phyloP scores from a whole-genome alignment of 2,113 vertebrate species.

The Sprattus sprattus region DNA sequence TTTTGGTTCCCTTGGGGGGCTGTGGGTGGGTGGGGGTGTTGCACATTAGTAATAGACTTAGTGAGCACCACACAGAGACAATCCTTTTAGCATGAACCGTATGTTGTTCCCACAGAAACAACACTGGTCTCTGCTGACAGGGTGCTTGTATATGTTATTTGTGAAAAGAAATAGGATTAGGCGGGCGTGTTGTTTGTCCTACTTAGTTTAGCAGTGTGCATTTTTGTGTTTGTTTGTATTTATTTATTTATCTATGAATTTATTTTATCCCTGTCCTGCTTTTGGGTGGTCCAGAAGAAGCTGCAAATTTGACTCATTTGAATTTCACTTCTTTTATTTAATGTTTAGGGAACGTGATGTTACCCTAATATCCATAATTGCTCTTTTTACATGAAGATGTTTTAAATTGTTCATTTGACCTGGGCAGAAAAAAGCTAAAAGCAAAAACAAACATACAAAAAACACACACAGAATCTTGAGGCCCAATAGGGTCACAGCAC shows the following conservation, averaged over 20 bases:
- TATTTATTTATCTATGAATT: not conserved
- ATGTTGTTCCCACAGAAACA: not conserved
- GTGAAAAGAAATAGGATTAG: slow-evolving; percentile 23
- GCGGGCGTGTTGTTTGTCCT: slow-evolving; percentile 1
- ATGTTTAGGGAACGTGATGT: not conserved
- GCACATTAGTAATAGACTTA: slow-evolving; percentile 31
- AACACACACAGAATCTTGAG: not conserved
- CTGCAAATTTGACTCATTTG: not conserved
- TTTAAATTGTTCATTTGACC: not conserved
- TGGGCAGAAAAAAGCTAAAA: not conserved
- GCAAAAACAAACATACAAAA: not conserved
- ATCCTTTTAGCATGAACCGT: slow-evolving; percentile 16
- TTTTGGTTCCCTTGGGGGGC: not conserved
- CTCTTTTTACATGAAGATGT: not conserved
- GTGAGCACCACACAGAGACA: slow-evolving; percentile 23
- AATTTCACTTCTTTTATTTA: not conserved
- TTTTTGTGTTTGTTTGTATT: not conserved
- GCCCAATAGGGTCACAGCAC: no score
- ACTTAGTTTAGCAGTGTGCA: slow-evolving; percentile 4
- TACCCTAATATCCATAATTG: not conserved
- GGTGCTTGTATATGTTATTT: slow-evolving; percentile 6
- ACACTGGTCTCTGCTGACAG: slow-evolving; percentile 12
- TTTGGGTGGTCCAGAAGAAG: not conserved
- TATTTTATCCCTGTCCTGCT: not conserved
- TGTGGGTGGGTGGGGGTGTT: not conserved